Conservation (phyloP, 2,888 invertebrate genomes). For the Drosophila rellima region DNA sequence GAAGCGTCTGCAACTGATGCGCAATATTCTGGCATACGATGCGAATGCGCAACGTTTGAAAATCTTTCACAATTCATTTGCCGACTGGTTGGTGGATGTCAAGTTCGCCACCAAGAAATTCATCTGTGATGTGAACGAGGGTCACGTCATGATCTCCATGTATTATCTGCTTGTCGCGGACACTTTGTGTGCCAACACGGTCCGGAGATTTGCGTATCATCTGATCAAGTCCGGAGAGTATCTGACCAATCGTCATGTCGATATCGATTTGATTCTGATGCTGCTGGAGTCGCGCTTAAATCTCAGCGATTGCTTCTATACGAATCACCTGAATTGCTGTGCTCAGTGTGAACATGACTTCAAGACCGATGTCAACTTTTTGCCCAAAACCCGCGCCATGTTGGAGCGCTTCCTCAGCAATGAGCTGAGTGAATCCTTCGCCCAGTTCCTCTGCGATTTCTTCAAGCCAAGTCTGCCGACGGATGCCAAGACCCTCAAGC, state of each 20-base stretch:
- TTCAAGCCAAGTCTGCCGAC: conserved; percentile 88
- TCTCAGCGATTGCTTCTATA: conserved; percentile 85
- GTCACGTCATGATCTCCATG: conserved; percentile 95
- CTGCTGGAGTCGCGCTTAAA: conserved; percentile 85
- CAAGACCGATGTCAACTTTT: conserved; percentile 84
- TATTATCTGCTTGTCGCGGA: conserved; percentile 91
- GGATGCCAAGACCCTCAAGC: conserved; percentile 90
- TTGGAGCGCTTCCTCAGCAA: conserved; percentile 85
- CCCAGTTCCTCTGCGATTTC: conserved; percentile 86
- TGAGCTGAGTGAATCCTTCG: conserved; percentile 84
- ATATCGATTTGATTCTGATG: conserved; percentile 85
- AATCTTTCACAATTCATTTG: conserved; percentile 97
- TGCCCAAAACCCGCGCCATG: conserved; percentile 84
- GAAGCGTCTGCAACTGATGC: conserved; percentile 91
- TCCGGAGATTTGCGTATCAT: conserved; percentile 91
- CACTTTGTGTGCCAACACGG: conserved; percentile 90
- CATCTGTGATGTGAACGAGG: conserved; percentile 94
- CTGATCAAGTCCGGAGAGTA: conserved; percentile 90
- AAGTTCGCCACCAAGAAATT: conserved; percentile 98
- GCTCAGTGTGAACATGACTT: conserved; percentile 85
- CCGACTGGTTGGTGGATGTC: conserved; percentile 98
- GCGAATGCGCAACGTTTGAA: conserved; percentile 83
- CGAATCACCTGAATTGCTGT: conserved; percentile 86
- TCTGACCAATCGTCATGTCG: conserved; percentile 85
- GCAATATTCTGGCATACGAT: conserved; percentile 87